These are phyloP conservation scores for Cantharis lateralis DNA, from an alignment of 2,888 invertebrate genomes.

Conservation along the genomic window DNA sequence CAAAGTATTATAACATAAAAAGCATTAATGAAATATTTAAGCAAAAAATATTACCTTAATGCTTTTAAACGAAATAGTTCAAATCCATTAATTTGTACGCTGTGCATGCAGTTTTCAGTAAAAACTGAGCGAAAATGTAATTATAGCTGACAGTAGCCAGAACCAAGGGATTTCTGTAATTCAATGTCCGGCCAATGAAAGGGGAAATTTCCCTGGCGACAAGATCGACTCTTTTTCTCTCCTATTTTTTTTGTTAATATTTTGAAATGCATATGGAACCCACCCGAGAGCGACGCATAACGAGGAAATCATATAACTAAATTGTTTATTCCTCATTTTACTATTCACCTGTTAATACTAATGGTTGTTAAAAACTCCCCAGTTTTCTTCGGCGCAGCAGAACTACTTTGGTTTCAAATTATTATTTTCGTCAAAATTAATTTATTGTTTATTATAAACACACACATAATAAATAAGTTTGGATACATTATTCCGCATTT, in stretches of 20 bases:
- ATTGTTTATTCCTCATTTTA: neutral
- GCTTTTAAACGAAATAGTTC: conserved; percentile 28
- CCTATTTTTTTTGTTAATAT: conserved; percentile 25
- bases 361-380: neutral
- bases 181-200: conserved; percentile 34
- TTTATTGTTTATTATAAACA: neutral
- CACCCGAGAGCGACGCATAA: conserved; percentile 18
- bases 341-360: neutral
- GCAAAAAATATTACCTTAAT: conserved; percentile 15
- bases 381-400: neutral
- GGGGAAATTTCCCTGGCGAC: conserved; percentile 32
- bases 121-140: conserved; percentile 42
- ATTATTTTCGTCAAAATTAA: neutral
- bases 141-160: conserved; percentile 36
- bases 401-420: neutral
- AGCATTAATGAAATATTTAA: neutral
- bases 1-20: neutral
- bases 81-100: conserved; percentile 40
- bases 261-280: conserved; percentile 23
- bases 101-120: conserved; percentile 37
- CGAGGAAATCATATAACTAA: conserved; percentile 24
- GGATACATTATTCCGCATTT: conserved; percentile 21
- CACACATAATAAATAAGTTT: conserved; percentile 14
- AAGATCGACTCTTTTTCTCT: conserved; percentile 30
- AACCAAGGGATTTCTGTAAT: conserved; percentile 35